Evolutionary conservation across 2,113 vertebrate genomes (phyloP), one percentile per base, ranked within the genome.

Genomic region (Lampris megalopsis): DNA sequence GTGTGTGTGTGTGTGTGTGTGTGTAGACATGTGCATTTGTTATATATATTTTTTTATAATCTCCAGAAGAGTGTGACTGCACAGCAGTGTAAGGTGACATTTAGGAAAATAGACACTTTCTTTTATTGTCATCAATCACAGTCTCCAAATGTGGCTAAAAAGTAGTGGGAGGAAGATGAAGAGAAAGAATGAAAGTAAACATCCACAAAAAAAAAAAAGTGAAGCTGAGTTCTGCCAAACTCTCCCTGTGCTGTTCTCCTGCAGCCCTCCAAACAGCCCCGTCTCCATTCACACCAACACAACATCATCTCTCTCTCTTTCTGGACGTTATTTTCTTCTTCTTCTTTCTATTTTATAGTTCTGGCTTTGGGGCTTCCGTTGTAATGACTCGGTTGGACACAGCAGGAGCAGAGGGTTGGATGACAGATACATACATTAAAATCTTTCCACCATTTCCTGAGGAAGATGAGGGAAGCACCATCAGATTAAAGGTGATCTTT

Each of bases 221-320:
- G 77, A 84, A 89, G 82, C 80, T 82, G 86, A 89, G 83, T 78
- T 85, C 84, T 84, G 84, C 73, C 80, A 85, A 91, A 86, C 65
- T 75, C 84, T 89, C 64, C 72, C 78, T 84, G 77, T 86, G 82
- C 91, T 85, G 85, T 71, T 38, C 67, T 48, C 66, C 45, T 73
- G 76, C 64, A 60, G 56, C 72, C 53, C 71, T 63, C 66, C 68
- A 6, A 56, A 53, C 56, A 53, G 73, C 63, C 58, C 47, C 50
- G 56, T 67, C 56, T 84, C 78, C 70, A 64, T 76, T 83, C 76
- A 54, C n/a, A 58, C 72, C 35, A 42, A 54, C n/a, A 58, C 72
- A 35, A 42, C 60, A 82, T 49, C 59, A 64, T 85, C 77, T 88
- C 77, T 84, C 61, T 58, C 42, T 82, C 57, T 76, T 71, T 79